Conservation (phyloP, 2,888 invertebrate genomes). For the Amblyjoppa fuscipennis region DNA sequence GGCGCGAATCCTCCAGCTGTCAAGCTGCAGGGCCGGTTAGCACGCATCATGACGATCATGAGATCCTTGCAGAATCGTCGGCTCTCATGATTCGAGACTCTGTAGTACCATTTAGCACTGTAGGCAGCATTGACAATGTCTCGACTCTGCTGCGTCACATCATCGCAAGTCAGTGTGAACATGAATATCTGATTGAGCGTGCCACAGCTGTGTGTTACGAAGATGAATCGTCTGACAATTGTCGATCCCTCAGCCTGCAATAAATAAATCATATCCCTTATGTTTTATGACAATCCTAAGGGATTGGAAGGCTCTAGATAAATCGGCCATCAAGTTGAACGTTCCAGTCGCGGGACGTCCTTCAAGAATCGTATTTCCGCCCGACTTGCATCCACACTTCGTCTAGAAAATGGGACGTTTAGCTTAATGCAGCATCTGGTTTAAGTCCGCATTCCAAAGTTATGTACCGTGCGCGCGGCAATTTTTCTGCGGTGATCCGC, state of each 20-base stretch:
- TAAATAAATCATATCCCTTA: not conserved
- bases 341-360: too few relatives aligned
- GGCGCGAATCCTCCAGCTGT: slow-evolving; percentile 69
- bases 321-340: not conserved
- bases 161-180: slow-evolving; percentile 70
- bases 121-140: slow-evolving; percentile 54
- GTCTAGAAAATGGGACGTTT: not conserved
- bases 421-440: not conserved
- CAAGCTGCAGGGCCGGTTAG: slow-evolving; percentile 63
- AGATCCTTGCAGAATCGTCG: slow-evolving; percentile 61
- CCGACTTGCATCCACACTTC: not conserved
- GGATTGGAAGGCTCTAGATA: not conserved
- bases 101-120: not conserved
- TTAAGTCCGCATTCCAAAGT: too few relatives aligned
- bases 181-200: slow-evolving; percentile 63
- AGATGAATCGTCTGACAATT: slow-evolving; percentile 43
- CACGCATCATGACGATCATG: slow-evolving; percentile 66
- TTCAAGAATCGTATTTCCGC: not conserved
- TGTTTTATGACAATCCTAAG: not conserved
- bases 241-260: not conserved
- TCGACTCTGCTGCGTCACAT: slow-evolving; percentile 58
- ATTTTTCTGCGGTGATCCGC: too few relatives aligned
- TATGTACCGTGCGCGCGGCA: too few relatives aligned
- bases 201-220: slow-evolving; percentile 54
- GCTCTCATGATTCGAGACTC: not conserved